Base-by-base conservation (phyloP, 2,113 vertebrate species). In the Catharus minimus region DNA sequence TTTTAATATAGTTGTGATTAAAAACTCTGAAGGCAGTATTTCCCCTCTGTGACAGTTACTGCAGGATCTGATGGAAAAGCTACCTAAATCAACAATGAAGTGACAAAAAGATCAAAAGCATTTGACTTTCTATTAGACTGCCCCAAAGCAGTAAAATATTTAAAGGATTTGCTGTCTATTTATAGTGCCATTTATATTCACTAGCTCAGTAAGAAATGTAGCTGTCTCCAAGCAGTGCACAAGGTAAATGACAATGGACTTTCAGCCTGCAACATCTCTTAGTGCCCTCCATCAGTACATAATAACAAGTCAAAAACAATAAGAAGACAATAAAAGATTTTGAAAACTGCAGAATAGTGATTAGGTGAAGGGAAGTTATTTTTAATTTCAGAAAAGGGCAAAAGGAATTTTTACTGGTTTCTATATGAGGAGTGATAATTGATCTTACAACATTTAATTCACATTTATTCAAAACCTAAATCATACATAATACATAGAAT, bases 51-150 rank as follows among this genome's bases (percentile, higher is more conserved):
- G 86, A 47, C 56, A 79, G 28, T 65, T 82, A 46, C 60, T 69
- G 15, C 24, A 30, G 72, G 17, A 39, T 62, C 72, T 89, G 69
- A 46, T 61, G 46, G 60, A 69, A 81, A 88, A 81, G 27, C 44
- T 84, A 84, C 77, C 38, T 74, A 80, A 94, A 89, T 73, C 72
- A 81, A 75, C n/a, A 88, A 12, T 41, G 36, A 93, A 60, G 28
- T 79, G 49, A 30, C 26, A 84, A 62, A 60, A 92, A 72, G 66
- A 88, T 73, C 53, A 78, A 61, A 86, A 88, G 32, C 4, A 3
- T 57, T 86, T 73, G 49, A 23, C 44, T 83, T 55, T 62, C 78
- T 56, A 11, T 90, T 72, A 89, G 55, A 64, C 41, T 84, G 43
- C 41, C 77, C 58, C 26, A 61, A 64, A 94, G 76, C 80, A 88